Evolutionary conservation across 2,888 invertebrate species (phyloP), one percentile per base, ranked within the genome.

Genomic region (Sarcophaga variegata): DNA sequence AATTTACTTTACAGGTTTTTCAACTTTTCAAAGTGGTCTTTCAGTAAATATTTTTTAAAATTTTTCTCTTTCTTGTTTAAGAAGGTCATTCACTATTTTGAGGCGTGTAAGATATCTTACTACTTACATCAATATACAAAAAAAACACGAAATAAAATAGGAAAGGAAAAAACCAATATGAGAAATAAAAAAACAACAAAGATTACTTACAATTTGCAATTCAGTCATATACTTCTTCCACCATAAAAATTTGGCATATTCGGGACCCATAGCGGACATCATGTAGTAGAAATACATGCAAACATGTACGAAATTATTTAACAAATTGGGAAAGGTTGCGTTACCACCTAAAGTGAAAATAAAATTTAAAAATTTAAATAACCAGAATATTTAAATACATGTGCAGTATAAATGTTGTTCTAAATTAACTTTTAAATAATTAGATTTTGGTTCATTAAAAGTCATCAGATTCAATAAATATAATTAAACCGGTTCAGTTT

Each of bases 221-320:
- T 96, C 96, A n/a, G 98, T 98, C 92, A 99, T 96, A 93, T 98
- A 97, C 90, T 96, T 97, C 93, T 98, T 99, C 98, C 98, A 98
- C 96, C 97, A 98, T 87, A 98, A 94, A 93, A 97, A 98, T 93
- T 96, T 96, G 92, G 97, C 97, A 92, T 96, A 97, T 90, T 96
- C 95, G 1, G 98, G 98, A 63, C 98, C 97, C 94, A 98, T 94
- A 1, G 98, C 98, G 0, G 99, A 96, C 90, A 98, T 93, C 95
- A 98, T 95, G 91, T 98, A 98, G 93, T 99, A 99, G 60, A 96
- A 95, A 93, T 99, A 99, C 98, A 99, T 99, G 90, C 98, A 95
- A 84, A 99, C 96, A 92, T 99, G 99, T 25, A 99, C 98, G 90
- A 98, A 98, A 67, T 98, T 97, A 94, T 99, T 99, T 89, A 98